Evolutionary conservation across 2,888 invertebrate genomes (phyloP).

Genomic region (Caenorhabditis sp.): DNA sequence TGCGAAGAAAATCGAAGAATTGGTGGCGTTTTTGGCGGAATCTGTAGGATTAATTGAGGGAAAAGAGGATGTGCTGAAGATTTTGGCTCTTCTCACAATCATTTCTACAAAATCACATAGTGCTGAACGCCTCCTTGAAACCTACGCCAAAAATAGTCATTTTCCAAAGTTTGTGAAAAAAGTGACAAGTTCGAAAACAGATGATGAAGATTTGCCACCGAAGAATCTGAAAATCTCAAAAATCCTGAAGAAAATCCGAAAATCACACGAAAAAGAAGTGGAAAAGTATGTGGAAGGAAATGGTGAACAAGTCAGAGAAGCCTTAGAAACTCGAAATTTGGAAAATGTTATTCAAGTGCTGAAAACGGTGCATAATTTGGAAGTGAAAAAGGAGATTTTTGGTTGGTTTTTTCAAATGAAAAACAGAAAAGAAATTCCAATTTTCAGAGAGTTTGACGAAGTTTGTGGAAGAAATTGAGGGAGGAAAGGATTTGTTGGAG

Average conservation of each 20-base stretch:
- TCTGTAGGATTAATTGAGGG: background rate
- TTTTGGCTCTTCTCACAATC: background rate
- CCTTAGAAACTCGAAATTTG: background rate
- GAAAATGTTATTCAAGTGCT: constrained; percentile 7
- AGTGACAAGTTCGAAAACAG: too few relatives aligned
- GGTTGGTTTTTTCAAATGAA: constrained; percentile 8
- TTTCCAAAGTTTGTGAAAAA: background rate
- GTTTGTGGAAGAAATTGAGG: constrained; percentile 17
- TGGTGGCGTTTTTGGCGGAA: background rate
- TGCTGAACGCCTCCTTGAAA: too few relatives aligned
- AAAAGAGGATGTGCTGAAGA: background rate
- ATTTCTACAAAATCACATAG: background rate
- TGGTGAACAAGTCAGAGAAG: background rate
- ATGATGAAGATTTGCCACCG: too few relatives aligned
- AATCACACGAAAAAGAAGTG: background rate
- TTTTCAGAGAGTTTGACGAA: background rate
- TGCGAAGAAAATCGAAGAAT: too few relatives aligned
- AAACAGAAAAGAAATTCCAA: background rate
- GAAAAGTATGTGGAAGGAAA: background rate
- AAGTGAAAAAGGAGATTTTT: constrained; percentile 17
- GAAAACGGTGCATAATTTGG: constrained; percentile 13
- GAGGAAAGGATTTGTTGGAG: constrained; percentile 20
- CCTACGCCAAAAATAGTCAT: background rate
- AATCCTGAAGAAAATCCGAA: background rate
- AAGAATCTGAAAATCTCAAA: background rate